Evolutionary conservation across 2,888 invertebrate species (phyloP).

Genomic region (Drosophila recens): DNA sequence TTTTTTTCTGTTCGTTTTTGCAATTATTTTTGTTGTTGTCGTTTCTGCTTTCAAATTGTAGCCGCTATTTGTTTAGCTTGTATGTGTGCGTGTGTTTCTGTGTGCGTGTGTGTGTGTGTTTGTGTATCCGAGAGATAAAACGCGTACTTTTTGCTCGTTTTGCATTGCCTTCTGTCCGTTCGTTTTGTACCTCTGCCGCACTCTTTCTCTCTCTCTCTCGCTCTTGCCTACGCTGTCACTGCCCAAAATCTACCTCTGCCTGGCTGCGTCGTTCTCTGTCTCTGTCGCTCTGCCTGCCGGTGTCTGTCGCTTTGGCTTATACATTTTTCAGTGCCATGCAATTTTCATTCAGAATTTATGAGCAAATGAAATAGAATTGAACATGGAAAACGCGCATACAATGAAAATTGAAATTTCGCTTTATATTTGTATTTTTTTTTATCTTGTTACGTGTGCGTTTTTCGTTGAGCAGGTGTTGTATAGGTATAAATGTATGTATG

Average conservation of each 20-base stretch:
- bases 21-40: slow-evolving; percentile 70
- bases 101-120: slow-evolving; percentile 15
- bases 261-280: slow-evolving; percentile 5
- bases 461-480: slow-evolving; percentile 39
- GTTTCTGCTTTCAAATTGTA: slow-evolving; percentile 62
- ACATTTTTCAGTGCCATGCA: slow-evolving; percentile 68
- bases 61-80: slow-evolving; percentile 52
- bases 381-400: slow-evolving; percentile 68
- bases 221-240: slow-evolving; percentile 2
- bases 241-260: slow-evolving; percentile 1
- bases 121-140: slow-evolving; percentile 73
- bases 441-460: slow-evolving; percentile 35
- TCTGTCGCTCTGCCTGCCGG: slow-evolving; percentile 17
- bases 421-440: slow-evolving; percentile 11
- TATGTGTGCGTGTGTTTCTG: slow-evolving; percentile 14
- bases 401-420: slow-evolving; percentile 67
- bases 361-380: slow-evolving; percentile 74
- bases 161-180: slow-evolving; percentile 40
- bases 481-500: slow-evolving; percentile 8
- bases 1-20: slow-evolving; percentile 58
- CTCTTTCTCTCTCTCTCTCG: background rate
- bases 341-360: slow-evolving; percentile 79
- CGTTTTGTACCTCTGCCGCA: slow-evolving; percentile 9
- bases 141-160: slow-evolving; percentile 55
- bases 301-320: slow-evolving; percentile 41